These are phyloP conservation scores for Papilio xuthus DNA, from an alignment of 1,140 invertebrate genomes.

Conservation along the genomic window DNA sequence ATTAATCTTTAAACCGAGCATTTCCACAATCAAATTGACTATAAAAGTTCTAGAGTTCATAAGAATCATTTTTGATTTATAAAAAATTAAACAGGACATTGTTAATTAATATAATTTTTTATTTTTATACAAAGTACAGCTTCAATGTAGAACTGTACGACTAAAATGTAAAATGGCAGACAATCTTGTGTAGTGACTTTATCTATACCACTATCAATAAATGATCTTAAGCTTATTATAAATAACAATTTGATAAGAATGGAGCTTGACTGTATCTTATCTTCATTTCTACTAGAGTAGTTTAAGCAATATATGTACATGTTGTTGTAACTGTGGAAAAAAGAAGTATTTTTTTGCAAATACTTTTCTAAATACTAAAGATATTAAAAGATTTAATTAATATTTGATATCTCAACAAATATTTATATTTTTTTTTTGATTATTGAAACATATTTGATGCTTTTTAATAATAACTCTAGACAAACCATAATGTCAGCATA, in stretches of 20 bases:
- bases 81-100: conserved; percentile 56
- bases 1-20: conserved; percentile 57
- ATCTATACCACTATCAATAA: conserved; percentile 74
- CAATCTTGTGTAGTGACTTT: conserved; percentile 60
- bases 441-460: too few relatives aligned
- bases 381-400: background rate
- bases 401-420: background rate
- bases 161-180: conserved; percentile 52
- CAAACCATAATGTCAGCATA: too few relatives aligned
- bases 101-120: conserved; percentile 51
- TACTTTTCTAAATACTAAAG: background rate
- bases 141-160: conserved; percentile 58
- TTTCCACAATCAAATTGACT: conserved; percentile 59
- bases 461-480: too few relatives aligned
- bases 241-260: conserved; percentile 77
- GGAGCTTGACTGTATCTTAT: conserved; percentile 73
- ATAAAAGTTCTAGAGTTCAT: conserved; percentile 63
- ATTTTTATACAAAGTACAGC: conserved; percentile 58
- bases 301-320: conserved; percentile 36
- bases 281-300: conserved; percentile 55
- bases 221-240: conserved; percentile 77
- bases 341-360: background rate
- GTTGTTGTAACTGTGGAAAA: conserved; percentile 7
- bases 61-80: conserved; percentile 66
- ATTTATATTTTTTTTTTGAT: too few relatives aligned